Conservation (phyloP, 1,140 invertebrate genomes). For the Odontomachus brunneus region DNA sequence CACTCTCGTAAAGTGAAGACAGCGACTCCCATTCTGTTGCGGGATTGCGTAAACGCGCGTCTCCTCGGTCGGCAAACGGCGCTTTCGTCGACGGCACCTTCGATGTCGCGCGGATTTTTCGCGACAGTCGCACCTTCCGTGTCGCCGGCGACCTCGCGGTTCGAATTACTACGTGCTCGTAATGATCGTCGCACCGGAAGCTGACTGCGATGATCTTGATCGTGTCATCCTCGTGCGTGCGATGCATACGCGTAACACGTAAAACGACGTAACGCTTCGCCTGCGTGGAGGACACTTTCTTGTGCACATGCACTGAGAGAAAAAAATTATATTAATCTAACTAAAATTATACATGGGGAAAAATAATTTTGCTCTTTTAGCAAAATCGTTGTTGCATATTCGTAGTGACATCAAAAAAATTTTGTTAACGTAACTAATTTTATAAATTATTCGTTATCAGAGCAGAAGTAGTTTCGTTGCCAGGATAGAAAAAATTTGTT, state of each 20-base stretch:
- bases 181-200: constrained; percentile 64
- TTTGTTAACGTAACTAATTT: too few relatives aligned
- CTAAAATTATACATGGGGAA: too few relatives aligned
- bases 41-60: constrained; percentile 6
- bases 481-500: too few relatives aligned
- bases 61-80: background rate
- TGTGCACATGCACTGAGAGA: background rate
- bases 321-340: too few relatives aligned
- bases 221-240: constrained; percentile 46
- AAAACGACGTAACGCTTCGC: background rate
- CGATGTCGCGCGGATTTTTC: constrained; percentile 27
- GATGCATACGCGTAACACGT: background rate
- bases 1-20: background rate
- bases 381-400: too few relatives aligned
- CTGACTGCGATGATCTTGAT: constrained; percentile 55
- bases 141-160: constrained; percentile 38
- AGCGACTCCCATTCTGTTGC: background rate
- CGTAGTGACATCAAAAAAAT: too few relatives aligned
- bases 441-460: too few relatives aligned
- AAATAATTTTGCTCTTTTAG: too few relatives aligned
- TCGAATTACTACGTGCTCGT: constrained; percentile 57
- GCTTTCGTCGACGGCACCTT: constrained; percentile 3
- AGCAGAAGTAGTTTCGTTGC: too few relatives aligned
- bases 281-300: background rate
- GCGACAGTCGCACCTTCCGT: constrained; percentile 20